Percentiles rank a stretch among this genome's conserved stretches.
Evolutionary conservation across 2,113 vertebrate genomes (phyloP).

Genomic region (Illadopsis cleaveri): DNA sequence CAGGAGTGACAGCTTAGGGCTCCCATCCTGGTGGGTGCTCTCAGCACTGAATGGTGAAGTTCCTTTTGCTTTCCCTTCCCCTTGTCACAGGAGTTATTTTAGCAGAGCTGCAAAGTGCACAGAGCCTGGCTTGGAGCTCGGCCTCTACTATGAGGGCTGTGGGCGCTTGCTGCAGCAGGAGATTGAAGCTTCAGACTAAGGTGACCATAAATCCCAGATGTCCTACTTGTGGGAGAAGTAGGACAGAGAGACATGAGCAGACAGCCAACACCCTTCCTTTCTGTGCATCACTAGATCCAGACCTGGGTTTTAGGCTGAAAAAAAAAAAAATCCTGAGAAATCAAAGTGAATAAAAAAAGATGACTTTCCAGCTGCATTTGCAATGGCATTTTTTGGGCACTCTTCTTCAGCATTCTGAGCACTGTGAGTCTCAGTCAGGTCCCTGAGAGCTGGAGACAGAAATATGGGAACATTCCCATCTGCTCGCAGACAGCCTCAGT

Average conservation of each 20-base stretch:
- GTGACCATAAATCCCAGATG: conserved; percentile 6
- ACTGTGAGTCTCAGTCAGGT: neutral
- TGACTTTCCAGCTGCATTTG: conserved; percentile 7
- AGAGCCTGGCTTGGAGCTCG: neutral
- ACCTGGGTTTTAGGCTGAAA: neutral
- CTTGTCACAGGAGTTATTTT: neutral
- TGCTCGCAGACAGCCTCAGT: conserved; percentile 2
- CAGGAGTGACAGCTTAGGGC: neutral
- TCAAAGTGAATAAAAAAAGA: neutral
- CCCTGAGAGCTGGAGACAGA: conserved; percentile 27
- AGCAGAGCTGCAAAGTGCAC: neutral
- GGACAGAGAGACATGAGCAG: neutral
- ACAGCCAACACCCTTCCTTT: neutral
- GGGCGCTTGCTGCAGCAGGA: neutral
- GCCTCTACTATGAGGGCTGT: neutral
- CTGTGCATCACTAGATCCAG: neutral
- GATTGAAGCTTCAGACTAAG: neutral
- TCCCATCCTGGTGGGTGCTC: neutral
- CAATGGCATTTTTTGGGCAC: conserved; percentile 17
- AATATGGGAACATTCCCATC: neutral
- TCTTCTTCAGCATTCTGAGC: neutral
- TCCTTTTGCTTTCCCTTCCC: neutral
- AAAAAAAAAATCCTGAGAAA: conserved; percentile 5
- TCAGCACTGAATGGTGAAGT: neutral
- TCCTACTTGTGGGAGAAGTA: conserved; percentile 10